phyloP scores from a whole-genome alignment of 2,113 vertebrate genomes.

The Phyllopteryx taeniolatus region DNA sequence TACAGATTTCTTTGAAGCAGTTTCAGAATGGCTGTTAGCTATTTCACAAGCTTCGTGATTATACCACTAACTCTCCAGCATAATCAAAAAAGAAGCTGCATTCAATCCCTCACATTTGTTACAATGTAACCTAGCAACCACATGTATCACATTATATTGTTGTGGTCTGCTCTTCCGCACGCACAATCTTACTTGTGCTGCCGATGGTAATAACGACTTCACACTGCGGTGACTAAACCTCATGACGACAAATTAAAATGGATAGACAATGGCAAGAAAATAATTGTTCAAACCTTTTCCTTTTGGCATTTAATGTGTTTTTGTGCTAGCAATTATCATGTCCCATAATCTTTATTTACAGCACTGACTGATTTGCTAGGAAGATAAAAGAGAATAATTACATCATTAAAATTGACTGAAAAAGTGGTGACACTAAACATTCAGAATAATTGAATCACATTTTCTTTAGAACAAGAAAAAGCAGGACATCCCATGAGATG shows the following conservation, averaged over 20 bases:
- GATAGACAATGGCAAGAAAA: background rate
- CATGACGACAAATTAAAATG: background rate
- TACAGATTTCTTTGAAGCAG: background rate
- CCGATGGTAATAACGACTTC: background rate
- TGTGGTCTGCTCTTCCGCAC: slow-evolving; percentile 23
- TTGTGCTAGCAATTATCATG: background rate
- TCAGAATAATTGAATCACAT: background rate
- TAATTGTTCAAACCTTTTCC: background rate
- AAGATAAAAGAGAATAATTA: background rate
- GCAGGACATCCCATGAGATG: background rate
- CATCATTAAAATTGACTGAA: background rate
- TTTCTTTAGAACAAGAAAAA: background rate
- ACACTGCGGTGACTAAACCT: background rate
- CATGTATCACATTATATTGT: slow-evolving; percentile 21
- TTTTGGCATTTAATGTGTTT: background rate
- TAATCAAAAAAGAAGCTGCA: slow-evolving; percentile 17
- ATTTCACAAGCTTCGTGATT: background rate
- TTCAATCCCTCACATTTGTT: slow-evolving; percentile 21
- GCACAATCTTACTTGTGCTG: background rate
- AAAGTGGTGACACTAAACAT: background rate
- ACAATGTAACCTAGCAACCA: slow-evolving; percentile 45
- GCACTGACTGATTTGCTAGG: background rate
- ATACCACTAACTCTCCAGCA: slow-evolving; percentile 1
- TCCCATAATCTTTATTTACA: background rate
- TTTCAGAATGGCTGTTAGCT: background rate